Conservation (phyloP, 2,797 vertebrate genomes). For the Notolepis coatsorum region DNA sequence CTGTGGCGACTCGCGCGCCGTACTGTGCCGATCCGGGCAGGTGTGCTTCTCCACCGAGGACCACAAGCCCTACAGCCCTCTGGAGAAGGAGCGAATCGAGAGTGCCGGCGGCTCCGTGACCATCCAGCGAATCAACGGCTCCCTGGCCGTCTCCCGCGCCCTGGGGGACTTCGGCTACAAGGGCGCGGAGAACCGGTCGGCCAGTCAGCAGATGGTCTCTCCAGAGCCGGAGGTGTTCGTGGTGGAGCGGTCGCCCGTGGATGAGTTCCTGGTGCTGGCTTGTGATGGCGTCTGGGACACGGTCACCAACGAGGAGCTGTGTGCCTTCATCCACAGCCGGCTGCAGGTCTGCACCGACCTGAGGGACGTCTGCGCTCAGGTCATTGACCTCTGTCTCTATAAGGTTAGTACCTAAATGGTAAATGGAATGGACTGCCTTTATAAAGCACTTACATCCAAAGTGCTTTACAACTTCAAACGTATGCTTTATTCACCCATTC, state of each 20-base stretch:
- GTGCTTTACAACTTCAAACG: no score
- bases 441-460: no score
- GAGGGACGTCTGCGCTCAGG: slow-evolving; percentile 83
- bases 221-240: slow-evolving; percentile 86
- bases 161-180: slow-evolving; percentile 89
- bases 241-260: slow-evolving; percentile 78
- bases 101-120: slow-evolving; percentile 82
- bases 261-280: slow-evolving; percentile 87
- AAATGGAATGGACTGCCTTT: no score
- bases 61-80: slow-evolving; percentile 84
- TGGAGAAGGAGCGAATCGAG: slow-evolving; percentile 86
- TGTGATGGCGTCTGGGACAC: slow-evolving; percentile 89
- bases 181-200: slow-evolving; percentile 78
- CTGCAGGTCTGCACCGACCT: slow-evolving; percentile 83
- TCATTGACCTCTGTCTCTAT: slow-evolving; percentile 87
- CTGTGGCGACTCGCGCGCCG: slow-evolving; percentile 83
- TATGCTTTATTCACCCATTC: no score
- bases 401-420: slow-evolving; percentile 77
- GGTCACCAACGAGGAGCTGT: slow-evolving; percentile 83
- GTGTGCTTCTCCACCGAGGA: slow-evolving; percentile 86
- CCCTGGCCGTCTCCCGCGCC: slow-evolving; percentile 86
- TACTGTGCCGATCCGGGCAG: slow-evolving; percentile 78
- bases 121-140: slow-evolving; percentile 85
- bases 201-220: slow-evolving; percentile 85
- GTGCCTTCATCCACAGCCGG: slow-evolving; percentile 82